Evolutionary conservation across 2,113 vertebrate genomes (phyloP), one percentile per base, ranked within the genome.

Genomic region (Perca flavescens): DNA sequence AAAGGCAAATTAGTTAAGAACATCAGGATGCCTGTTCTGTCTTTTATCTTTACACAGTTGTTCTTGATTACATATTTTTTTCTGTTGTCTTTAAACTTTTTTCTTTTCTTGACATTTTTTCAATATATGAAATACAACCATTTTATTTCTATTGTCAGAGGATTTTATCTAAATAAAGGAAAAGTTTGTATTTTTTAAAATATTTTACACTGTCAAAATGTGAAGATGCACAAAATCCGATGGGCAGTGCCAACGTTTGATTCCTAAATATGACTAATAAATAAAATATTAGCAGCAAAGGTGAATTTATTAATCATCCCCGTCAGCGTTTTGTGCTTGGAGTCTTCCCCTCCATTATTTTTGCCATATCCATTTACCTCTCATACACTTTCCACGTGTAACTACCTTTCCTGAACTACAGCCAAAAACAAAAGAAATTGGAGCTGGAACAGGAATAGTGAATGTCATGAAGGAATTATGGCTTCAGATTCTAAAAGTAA

Each of bases 361-460:
- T 65, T 68, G 14, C 63, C 40, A 40, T 40, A 40, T 40, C 8
- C 19, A 12, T 79, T 83, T 46, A 70, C 75, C 73, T 73, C 69
- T 74, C 53, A 17, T 61, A 57, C 80, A 74, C 72, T 64, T 81
- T 87, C 83, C 80, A 54, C 19, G 12, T 76, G 56, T 57, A 28
- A 54, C 43, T 28, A 40, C 47, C 63, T 84, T 77, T 84, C 76
- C 60, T 64, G 77, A 74, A 49, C 61, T 34, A 58, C 62, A 68
- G 84, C 85, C 79, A 82, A 60, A 63, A 14, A 61, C 19, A 61
- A 62, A 82, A 31, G 77, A 22, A 75, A 19, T 0, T 46, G 28
- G 31, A 85, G 66, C 66, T 78, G 80, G 68, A 85, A 53, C 62
- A 80, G 79, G 69, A 86, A 87, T 50, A 84, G 79, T 85, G 53